Evolutionary conservation across 2,888 invertebrate species (phyloP).

Genomic region (Adela reaumurella): DNA sequence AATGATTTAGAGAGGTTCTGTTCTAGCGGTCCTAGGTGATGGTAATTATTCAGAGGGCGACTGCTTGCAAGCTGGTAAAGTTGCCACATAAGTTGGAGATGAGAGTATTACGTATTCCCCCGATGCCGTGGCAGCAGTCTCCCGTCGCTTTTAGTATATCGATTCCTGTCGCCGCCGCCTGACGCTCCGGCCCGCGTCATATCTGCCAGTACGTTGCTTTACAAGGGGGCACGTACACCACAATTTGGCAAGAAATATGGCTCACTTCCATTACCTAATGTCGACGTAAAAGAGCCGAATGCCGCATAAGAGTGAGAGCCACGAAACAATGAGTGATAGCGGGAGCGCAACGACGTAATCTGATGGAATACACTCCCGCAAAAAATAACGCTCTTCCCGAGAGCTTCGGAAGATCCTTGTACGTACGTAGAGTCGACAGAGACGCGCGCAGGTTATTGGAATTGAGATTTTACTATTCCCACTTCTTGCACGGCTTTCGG

Average conservation of each 20-base stretch:
- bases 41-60: too few species aligned
- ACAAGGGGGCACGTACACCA: slow-evolving; percentile 6
- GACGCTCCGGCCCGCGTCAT: slow-evolving; percentile 21
- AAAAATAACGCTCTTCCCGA: slow-evolving; percentile 20
- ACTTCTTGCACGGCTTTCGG: too few species aligned
- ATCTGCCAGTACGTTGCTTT: slow-evolving; percentile 16
- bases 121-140: not conserved
- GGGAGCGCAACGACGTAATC: slow-evolving; percentile 32
- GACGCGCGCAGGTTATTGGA: too few species aligned
- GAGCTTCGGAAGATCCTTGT: slow-evolving; percentile 9
- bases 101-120: not conserved
- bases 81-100: not conserved
- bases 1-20: too few species aligned
- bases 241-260: slow-evolving; percentile 5
- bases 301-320: slow-evolving; percentile 19
- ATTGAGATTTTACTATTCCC: too few species aligned
- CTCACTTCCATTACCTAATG: slow-evolving; percentile 45
- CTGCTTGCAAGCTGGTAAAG: not conserved
- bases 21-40: too few species aligned
- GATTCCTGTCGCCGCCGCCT: slow-evolving; percentile 16
- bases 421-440: too few species aligned
- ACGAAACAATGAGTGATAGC: slow-evolving; percentile 48
- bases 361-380: slow-evolving; percentile 30
- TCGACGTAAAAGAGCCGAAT: slow-evolving; percentile 30
- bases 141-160: slow-evolving; percentile 9